These are phyloP conservation scores for Mormyrus iriodes DNA, from an alignment of 2,113 vertebrate genomes.

Conservation along the genomic window DNA sequence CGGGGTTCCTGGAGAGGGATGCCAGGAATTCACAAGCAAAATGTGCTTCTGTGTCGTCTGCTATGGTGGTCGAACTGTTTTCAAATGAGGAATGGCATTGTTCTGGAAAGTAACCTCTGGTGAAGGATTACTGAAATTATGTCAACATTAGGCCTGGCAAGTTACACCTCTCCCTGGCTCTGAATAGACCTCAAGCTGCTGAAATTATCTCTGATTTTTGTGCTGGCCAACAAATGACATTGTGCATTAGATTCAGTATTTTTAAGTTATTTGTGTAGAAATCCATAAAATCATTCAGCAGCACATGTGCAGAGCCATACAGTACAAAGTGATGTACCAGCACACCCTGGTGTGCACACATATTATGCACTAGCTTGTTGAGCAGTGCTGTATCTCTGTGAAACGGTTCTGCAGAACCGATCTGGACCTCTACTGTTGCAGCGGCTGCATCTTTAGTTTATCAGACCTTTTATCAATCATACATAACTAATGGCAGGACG, in stretches of 20 bases:
- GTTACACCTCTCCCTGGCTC: not conserved
- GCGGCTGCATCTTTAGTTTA: not conserved
- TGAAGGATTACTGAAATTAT: conserved; percentile 6
- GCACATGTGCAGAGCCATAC: not conserved
- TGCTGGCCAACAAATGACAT: not conserved
- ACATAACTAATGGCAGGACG: not conserved
- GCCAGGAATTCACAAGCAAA: not conserved
- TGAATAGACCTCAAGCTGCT: not conserved
- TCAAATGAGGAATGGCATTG: not conserved
- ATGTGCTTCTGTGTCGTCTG: not conserved
- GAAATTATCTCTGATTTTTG: not conserved
- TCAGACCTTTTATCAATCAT: not conserved
- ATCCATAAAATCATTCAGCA: not conserved
- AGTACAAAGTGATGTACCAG: conserved; percentile 12
- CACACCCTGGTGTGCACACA: conserved; percentile 15
- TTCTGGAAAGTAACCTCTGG: not conserved
- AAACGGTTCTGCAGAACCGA: too few species aligned
- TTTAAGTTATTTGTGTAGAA: not conserved
- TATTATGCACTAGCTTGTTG: not conserved
- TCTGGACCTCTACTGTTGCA: not conserved
- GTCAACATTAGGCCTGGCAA: not conserved
- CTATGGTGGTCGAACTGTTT: not conserved
- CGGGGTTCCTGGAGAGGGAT: not conserved
- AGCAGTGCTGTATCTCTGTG: not conserved
- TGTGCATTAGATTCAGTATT: not conserved